Conservation (phyloP, 2,888 invertebrate genomes). For the Callosobruchus maculatus region DNA sequence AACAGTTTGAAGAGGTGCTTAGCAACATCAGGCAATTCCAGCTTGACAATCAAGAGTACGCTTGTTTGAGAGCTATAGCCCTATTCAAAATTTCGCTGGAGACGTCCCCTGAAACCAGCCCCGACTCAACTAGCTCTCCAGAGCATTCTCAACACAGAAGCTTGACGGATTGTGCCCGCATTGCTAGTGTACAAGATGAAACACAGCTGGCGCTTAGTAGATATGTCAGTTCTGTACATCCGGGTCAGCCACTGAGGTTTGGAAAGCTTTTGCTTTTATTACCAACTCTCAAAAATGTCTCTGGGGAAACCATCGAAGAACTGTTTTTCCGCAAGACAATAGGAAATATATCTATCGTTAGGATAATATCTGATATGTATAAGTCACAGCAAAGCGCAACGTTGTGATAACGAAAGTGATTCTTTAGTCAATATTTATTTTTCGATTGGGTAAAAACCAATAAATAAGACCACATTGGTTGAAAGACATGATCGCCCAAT, state of each 20-base stretch:
- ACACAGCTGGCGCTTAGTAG: slow-evolving; percentile 68
- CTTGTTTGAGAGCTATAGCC: slow-evolving; percentile 78
- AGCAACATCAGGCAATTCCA: slow-evolving; percentile 67
- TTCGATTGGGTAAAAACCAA: no score
- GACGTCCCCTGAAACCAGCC: slow-evolving; percentile 21
- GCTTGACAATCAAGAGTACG: slow-evolving; percentile 79
- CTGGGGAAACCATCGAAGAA: slow-evolving; percentile 71
- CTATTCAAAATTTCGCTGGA: slow-evolving; percentile 75
- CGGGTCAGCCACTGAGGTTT: slow-evolving; percentile 68
- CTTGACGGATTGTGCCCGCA: slow-evolving; percentile 61
- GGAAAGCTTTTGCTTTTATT: slow-evolving; percentile 72
- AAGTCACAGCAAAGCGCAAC: slow-evolving; percentile 40
- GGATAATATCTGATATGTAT: slow-evolving; percentile 82
- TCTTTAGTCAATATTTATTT: no score
- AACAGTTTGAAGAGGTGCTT: slow-evolving; percentile 69
- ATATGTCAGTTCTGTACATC: slow-evolving; percentile 63
- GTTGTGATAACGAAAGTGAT: not conserved
- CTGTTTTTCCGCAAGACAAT: slow-evolving; percentile 82
- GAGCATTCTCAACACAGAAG: slow-evolving; percentile 23
- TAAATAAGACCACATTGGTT: no score
- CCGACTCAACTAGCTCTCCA: slow-evolving; percentile 6
- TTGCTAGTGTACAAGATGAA: slow-evolving; percentile 72
- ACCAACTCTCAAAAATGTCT: slow-evolving; percentile 62
- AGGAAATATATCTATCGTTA: slow-evolving; percentile 74
- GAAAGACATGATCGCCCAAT: no score